phyloP scores from a whole-genome alignment of 2,113 vertebrate species.

The Aldabrachelys gigantea region DNA sequence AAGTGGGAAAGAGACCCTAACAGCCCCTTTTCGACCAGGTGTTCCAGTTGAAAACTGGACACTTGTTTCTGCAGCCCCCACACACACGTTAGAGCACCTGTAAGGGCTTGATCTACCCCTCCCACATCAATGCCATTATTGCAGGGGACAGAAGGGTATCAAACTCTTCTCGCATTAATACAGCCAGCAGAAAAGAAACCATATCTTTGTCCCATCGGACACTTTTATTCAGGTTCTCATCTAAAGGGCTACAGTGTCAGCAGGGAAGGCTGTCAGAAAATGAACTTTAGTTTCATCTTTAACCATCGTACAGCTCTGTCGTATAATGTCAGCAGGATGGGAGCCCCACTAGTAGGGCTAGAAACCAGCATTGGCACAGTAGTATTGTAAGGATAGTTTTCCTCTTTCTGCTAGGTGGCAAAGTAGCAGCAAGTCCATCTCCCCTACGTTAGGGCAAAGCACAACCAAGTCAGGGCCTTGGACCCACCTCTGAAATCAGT shows the following conservation, averaged over 20 bases:
- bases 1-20: too few species aligned
- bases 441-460: conserved; percentile 16
- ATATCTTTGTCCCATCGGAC: conserved; percentile 51
- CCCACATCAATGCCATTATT: neutral
- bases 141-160: neutral
- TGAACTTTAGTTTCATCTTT: conserved; percentile 42
- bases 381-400: neutral
- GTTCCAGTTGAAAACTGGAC: too few species aligned
- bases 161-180: neutral
- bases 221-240: conserved; percentile 67
- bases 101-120: neutral
- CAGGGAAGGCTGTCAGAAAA: conserved; percentile 24
- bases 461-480: neutral
- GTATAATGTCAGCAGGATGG: conserved; percentile 13
- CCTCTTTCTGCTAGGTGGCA: conserved; percentile 11
- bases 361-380: neutral
- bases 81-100: neutral
- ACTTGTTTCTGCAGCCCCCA: too few species aligned
- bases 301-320: conserved; percentile 14
- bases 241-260: conserved; percentile 54
- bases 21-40: too few species aligned
- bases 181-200: conserved; percentile 10
- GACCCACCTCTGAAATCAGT: conserved; percentile 12
- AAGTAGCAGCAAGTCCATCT: conserved; percentile 3
- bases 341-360: conserved; percentile 35